A percentile compares a stretch with the other conserved stretches of the same genome.
These are phyloP conservation scores for Nomada fucata DNA, from an alignment of 2,888 invertebrate genomes.

Conservation along the genomic window DNA sequence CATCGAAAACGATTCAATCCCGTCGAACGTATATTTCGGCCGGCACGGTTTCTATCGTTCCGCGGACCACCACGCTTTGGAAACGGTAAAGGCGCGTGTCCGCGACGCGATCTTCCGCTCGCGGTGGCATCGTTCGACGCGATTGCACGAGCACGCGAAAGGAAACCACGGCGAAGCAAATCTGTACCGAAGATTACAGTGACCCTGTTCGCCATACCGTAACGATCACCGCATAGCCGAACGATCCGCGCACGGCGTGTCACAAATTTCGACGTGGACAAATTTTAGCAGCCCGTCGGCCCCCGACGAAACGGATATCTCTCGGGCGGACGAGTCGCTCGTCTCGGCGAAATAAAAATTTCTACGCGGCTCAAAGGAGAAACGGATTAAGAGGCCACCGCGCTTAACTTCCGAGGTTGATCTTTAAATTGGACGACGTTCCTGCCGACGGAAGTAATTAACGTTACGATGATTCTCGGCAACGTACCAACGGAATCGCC, in stretches of 20 bases:
- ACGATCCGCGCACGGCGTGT: conserved; percentile 1
- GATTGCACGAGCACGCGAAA: neutral
- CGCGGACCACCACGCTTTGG: conserved; percentile 7
- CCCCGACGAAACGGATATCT: neutral
- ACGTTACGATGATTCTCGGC: conserved; percentile 27
- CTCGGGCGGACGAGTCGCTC: neutral
- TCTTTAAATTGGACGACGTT: conserved; percentile 44
- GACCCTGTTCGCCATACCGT: conserved; percentile 17
- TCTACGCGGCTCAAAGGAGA: neutral
- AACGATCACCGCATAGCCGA: conserved; percentile 35
- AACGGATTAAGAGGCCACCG: conserved; percentile 25
- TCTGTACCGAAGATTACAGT: conserved; percentile 24
- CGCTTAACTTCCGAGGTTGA: conserved; percentile 27
- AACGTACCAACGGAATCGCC: conserved; percentile 5
- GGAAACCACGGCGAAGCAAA: conserved; percentile 49
- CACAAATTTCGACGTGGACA: conserved; percentile 8
- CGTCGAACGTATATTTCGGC: no score
- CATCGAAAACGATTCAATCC: neutral
- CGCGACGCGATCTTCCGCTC: conserved; percentile 34
- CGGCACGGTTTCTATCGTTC: neutral
- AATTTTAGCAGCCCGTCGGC: neutral
- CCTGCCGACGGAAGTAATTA: conserved; percentile 43
- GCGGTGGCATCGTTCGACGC: conserved; percentile 46
- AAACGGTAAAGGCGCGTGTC: conserved; percentile 24
- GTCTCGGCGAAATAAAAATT: conserved; percentile 21